A percentile compares a stretch with the other conserved stretches of the same genome.
phyloP scores from a whole-genome alignment of 2,113 vertebrate species.

The Gymnarchus niloticus region DNA sequence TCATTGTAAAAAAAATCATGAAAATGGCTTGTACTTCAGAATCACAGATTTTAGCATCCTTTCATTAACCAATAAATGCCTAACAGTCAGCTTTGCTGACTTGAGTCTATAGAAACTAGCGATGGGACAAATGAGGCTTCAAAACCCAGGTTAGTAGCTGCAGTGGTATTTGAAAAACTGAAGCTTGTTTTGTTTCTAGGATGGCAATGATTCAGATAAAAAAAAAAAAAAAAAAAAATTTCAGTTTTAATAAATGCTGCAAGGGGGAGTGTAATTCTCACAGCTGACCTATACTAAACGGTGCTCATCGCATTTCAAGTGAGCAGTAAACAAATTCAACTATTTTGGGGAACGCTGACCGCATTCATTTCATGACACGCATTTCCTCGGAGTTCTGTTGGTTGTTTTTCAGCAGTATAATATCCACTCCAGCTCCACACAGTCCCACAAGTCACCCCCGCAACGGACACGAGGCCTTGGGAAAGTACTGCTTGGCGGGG shows the following conservation, averaged over 20 bases:
- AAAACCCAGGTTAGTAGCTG: not conserved
- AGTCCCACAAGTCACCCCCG: not conserved
- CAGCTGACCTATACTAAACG: not conserved
- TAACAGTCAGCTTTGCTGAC: too few relatives aligned
- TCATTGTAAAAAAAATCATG: too few relatives aligned
- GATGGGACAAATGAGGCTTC: too few relatives aligned
- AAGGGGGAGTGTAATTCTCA: not conserved
- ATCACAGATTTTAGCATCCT: too few relatives aligned
- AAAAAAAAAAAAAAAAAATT: not conserved
- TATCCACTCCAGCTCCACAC: not conserved
- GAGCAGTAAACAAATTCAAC: not conserved
- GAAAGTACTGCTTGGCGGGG: not conserved
- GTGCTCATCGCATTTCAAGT: not conserved
- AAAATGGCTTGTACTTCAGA: too few relatives aligned
- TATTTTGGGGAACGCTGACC: not conserved
- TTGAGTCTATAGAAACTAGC: too few relatives aligned
- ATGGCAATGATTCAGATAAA: not conserved
- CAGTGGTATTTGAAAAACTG: not conserved
- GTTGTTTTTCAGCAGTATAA: slow-evolving; percentile 8
- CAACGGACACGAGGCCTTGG: not conserved
- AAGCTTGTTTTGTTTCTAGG: not conserved
- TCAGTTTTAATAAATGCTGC: not conserved
- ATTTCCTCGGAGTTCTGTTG: not conserved
- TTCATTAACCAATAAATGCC: too few relatives aligned
- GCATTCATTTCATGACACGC: not conserved